Percentiles rank a stretch among this genome's conserved stretches.
Evolutionary conservation across 2,888 invertebrate genomes (phyloP).

Genomic region (Endotricha flammealis): DNA sequence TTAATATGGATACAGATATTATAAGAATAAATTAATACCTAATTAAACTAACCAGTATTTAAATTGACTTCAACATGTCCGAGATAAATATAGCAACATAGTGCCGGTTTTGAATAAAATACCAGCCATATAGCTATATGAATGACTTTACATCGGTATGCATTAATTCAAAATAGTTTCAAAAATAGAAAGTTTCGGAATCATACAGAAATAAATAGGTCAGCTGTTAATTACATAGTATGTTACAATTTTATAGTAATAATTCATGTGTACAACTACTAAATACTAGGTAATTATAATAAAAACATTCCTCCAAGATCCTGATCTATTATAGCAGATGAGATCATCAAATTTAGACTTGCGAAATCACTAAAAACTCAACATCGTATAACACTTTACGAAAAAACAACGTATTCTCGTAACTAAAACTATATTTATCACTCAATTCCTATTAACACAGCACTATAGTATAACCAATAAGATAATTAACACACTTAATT

Average conservation of each 20-base stretch:
- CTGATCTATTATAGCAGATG: neutral
- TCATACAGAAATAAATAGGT: neutral
- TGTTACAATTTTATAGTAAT: neutral
- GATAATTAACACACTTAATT: neutral
- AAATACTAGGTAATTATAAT: neutral
- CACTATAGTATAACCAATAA: conserved; percentile 27
- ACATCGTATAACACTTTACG: neutral
- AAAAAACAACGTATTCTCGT: neutral
- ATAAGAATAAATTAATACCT: no score
- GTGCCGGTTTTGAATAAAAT: no score
- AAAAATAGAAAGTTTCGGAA: neutral
- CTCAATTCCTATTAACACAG: conserved; percentile 24
- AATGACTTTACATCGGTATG: no score
- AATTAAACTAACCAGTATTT: no score
- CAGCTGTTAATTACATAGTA: neutral
- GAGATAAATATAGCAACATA: no score
- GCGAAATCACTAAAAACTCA: conserved; percentile 4
- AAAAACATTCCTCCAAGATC: conserved; percentile 2
- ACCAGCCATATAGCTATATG: no score
- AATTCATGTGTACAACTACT: neutral
- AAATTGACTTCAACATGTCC: no score
- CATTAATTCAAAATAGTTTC: neutral
- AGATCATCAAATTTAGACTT: conserved; percentile 7
- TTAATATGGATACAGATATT: no score
- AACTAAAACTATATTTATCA: neutral